Percentiles rank a stretch among this genome's conserved stretches.
Conservation (phyloP, 2,888 invertebrate species). For the Stenotaenia linearis region DNA sequence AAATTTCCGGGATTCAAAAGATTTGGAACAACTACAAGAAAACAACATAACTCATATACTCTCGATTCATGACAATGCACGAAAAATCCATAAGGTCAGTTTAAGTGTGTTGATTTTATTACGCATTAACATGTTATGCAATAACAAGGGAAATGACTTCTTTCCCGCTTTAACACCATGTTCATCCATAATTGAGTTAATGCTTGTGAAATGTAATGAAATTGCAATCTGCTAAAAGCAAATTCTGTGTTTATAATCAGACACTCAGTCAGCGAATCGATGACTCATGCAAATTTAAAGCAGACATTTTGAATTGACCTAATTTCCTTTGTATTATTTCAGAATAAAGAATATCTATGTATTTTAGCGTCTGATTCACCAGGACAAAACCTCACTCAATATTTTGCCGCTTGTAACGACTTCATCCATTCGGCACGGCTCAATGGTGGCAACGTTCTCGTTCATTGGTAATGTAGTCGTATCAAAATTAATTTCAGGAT, state of each 20-base stretch:
- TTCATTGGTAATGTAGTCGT: slow-evolving; percentile 70
- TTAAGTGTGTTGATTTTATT: neutral
- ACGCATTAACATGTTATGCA: neutral
- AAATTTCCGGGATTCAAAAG: slow-evolving; percentile 92
- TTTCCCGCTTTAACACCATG: neutral
- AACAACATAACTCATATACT: slow-evolving; percentile 91
- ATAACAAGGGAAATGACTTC: neutral
- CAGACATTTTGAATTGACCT: neutral
- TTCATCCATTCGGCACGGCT: slow-evolving; percentile 91
- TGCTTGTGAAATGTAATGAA: neutral
- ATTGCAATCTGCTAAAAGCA: neutral
- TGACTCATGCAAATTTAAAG: slow-evolving; percentile 29
- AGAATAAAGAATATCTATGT: slow-evolving; percentile 94
- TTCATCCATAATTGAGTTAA: neutral
- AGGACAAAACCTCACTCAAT: slow-evolving; percentile 86
- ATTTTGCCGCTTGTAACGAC: slow-evolving; percentile 89
- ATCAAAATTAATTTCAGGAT: neutral
- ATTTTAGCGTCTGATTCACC: slow-evolving; percentile 94
- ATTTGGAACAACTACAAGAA: slow-evolving; percentile 77
- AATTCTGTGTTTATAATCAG: neutral
- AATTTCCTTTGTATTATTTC: slow-evolving; percentile 47
- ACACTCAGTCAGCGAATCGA: neutral
- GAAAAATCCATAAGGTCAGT: slow-evolving; percentile 72
- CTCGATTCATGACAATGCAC: slow-evolving; percentile 90
- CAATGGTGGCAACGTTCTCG: slow-evolving; percentile 81